phyloP scores from a whole-genome alignment of 2,797 vertebrate species.

The Salmo trutta region DNA sequence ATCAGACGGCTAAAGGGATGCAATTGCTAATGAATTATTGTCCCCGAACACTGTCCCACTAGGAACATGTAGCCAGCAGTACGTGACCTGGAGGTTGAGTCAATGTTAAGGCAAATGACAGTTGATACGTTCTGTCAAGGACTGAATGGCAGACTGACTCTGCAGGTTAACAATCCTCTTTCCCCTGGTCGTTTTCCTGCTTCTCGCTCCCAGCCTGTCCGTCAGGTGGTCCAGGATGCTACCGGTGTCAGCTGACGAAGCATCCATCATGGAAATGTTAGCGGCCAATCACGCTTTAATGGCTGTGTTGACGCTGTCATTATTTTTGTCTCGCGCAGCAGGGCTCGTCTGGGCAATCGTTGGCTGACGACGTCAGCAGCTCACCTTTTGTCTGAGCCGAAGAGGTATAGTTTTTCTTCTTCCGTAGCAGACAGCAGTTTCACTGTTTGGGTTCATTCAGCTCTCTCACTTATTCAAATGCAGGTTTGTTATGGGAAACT shows the following conservation, averaged over 20 bases:
- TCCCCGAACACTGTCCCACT: not conserved
- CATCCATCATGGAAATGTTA: not conserved
- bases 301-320: not conserved
- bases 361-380: not conserved
- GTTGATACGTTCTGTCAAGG: not conserved
- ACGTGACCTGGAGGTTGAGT: not conserved
- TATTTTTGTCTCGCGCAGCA: not conserved
- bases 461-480: conserved; percentile 9
- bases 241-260: not conserved
- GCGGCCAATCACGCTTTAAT: not conserved
- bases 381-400: conserved; percentile 4
- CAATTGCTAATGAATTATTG: not conserved
- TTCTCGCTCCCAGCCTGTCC: not conserved
- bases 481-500: conserved; percentile 8
- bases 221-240: not conserved
- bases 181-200: not conserved
- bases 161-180: not conserved
- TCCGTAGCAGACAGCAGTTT: not conserved
- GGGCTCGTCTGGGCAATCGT: not conserved
- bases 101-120: not conserved
- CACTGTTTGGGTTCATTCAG: conserved; percentile 4
- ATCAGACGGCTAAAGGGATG: not conserved
- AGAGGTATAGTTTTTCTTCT: not conserved
- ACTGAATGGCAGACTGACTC: not conserved
- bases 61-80: not conserved